Conservation (phyloP, 2,797 vertebrate species). For the Urosaurus nigricauda region DNA sequence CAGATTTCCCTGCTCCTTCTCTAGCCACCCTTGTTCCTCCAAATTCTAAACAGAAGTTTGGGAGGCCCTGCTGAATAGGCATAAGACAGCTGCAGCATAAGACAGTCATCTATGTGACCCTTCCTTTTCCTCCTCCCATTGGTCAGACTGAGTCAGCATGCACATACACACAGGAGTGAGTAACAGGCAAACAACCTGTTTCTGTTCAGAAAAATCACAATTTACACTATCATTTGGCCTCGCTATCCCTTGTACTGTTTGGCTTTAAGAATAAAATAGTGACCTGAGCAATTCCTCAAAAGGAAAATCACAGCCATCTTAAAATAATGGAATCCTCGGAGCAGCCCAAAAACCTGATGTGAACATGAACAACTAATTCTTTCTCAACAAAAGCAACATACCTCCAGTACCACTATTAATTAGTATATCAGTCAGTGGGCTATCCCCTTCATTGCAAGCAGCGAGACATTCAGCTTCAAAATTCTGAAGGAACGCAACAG, state of each 20-base stretch:
- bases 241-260: not conserved
- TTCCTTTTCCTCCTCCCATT: too few relatives aligned
- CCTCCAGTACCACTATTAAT: conserved; percentile 74
- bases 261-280: not conserved
- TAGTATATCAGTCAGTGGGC: fast-evolving
- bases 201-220: too few relatives aligned
- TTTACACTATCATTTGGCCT: too few relatives aligned
- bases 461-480: conserved; percentile 81
- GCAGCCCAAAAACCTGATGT: not conserved
- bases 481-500: conserved; percentile 87
- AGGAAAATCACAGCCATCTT: not conserved
- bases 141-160: too few relatives aligned
- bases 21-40: too few relatives aligned
- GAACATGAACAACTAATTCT: fast-evolving
- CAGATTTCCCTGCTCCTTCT: not conserved
- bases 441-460: conserved; percentile 42
- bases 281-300: not conserved
- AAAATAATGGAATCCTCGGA: not conserved
- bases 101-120: too few relatives aligned
- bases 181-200: too few relatives aligned
- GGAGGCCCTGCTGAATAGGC: not conserved
- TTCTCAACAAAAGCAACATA: conserved; percentile 28
- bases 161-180: too few relatives aligned
- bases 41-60: too few relatives aligned
- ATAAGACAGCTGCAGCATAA: too few relatives aligned